These are phyloP conservation scores for Riparia riparia DNA, from an alignment of 2,113 vertebrate species.

Conservation along the genomic window DNA sequence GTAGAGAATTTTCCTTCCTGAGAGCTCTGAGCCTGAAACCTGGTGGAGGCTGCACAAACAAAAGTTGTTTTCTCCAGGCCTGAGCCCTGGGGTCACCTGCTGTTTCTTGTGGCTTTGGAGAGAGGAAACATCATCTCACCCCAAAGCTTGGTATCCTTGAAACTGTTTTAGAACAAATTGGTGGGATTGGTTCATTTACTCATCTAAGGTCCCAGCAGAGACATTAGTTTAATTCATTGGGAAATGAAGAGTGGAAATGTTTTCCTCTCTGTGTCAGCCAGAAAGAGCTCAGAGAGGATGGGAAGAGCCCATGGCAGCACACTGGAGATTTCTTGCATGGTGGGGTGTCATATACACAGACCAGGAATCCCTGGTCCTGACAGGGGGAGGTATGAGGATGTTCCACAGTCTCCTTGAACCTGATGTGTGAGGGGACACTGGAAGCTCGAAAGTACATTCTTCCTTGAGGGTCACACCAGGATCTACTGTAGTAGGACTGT, in stretches of 20 bases:
- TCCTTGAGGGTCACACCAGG: neutral
- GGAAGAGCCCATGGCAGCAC: neutral
- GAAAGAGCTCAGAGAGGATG: neutral
- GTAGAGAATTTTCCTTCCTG: neutral
- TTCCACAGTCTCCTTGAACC: neutral
- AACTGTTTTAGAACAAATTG: neutral
- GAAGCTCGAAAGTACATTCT: neutral
- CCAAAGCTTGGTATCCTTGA: neutral
- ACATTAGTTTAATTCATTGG: neutral
- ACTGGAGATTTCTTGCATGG: neutral
- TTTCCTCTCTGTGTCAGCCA: neutral
- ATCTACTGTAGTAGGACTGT: neutral
- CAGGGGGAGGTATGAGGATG: neutral
- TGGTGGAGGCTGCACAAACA: neutral
- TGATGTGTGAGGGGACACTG: neutral
- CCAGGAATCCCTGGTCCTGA: neutral
- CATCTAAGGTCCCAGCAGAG: neutral
- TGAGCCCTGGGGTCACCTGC: neutral
- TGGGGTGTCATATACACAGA: rapidly evolving
- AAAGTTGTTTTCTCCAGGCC: neutral
- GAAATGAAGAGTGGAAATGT: neutral
- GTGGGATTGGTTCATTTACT: neutral
- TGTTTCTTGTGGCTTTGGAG: neutral
- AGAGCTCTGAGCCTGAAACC: neutral
- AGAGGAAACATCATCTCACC: neutral